Base-by-base conservation (phyloP, 2,888 invertebrate species). In the Linyphia triangularis region DNA sequence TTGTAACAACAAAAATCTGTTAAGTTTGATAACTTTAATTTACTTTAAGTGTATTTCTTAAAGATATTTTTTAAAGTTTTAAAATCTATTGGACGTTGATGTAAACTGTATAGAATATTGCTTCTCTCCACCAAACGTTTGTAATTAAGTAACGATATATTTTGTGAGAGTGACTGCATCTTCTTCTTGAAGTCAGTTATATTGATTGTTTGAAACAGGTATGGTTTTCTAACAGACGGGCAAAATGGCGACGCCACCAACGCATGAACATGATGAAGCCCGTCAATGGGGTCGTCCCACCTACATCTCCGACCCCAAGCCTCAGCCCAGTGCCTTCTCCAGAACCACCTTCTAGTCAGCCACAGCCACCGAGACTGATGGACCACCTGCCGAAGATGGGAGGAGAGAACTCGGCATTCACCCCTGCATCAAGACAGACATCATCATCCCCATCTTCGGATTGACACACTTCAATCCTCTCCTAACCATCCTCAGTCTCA, bases 181-280 rank as follows among this genome's bases (percentile, higher is more conserved):
- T 88, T 88, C 86, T 88, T 82, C 86, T 88, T 88, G 86, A 88
- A 88, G 86, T 88, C 86, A 88, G 86, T 86, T 81, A 86, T 86
- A 75, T 86, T 86, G 86, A 28, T 86, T 70, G 88, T 90, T 90
- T 90, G 89, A 90, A 85, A 95, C 96, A 98, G 98, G 98, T 98
- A 96, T 98, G 98, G 98, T 98, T 98, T 97, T 98, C 97, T 95
- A 98, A 98, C 96, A 97, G 98, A 96, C 96, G 98, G 95, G 98
- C 98, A 94, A 98, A 98, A 95, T 98, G 97, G 97, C 96, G 98
- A 94, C 96, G 98, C 93, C 97, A 98, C 94, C 97, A 98, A 94
- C 96, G 97, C 93, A 97, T 97, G 96, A 90, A 90, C 81, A 77
- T 90, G 84, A 85, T 90, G 84, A 89, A 88, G 85, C 90, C 90